These are phyloP conservation scores for Drosophila nigrodunni DNA, from an alignment of 1,140 invertebrate species.

Conservation along the genomic window DNA sequence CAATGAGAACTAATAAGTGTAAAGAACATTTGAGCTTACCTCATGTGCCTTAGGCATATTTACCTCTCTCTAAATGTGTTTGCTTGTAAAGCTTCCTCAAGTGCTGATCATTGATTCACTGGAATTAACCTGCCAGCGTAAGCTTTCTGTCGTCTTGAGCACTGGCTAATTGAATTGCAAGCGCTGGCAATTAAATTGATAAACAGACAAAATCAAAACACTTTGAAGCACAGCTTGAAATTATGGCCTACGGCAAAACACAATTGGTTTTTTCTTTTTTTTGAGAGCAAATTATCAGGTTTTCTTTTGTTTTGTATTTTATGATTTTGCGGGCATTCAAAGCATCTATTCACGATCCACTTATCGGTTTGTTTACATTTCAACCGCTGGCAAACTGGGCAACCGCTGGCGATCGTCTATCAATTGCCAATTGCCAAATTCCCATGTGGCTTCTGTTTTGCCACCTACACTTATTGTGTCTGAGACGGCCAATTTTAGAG, in stretches of 20 bases:
- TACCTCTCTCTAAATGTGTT: too few relatives aligned
- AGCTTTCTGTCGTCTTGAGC: slow-evolving; percentile 16
- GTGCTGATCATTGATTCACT: slow-evolving; percentile 10
- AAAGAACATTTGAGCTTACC: too few relatives aligned
- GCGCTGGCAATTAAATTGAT: slow-evolving; percentile 40
- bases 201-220: slow-evolving; percentile 42
- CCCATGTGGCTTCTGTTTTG: slow-evolving; percentile 45
- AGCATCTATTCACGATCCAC: slow-evolving; percentile 42
- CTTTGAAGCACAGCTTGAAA: slow-evolving; percentile 48
- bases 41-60: not conserved
- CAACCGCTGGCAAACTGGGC: slow-evolving; percentile 12
- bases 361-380: slow-evolving; percentile 51
- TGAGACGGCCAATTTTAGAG: slow-evolving; percentile 12
- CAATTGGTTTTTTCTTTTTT: not conserved
- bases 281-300: slow-evolving; percentile 34
- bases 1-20: not conserved
- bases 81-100: slow-evolving; percentile 1
- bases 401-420: slow-evolving; percentile 41
- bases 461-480: slow-evolving; percentile 21
- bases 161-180: slow-evolving; percentile 40
- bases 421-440: slow-evolving; percentile 15
- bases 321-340: not conserved
- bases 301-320: slow-evolving; percentile 2
- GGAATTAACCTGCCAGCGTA: not conserved
- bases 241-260: slow-evolving; percentile 15